Evolutionary conservation across 92 coral and sea anemone species (phyloP).

Genomic region (Plumapathes pennacea): DNA sequence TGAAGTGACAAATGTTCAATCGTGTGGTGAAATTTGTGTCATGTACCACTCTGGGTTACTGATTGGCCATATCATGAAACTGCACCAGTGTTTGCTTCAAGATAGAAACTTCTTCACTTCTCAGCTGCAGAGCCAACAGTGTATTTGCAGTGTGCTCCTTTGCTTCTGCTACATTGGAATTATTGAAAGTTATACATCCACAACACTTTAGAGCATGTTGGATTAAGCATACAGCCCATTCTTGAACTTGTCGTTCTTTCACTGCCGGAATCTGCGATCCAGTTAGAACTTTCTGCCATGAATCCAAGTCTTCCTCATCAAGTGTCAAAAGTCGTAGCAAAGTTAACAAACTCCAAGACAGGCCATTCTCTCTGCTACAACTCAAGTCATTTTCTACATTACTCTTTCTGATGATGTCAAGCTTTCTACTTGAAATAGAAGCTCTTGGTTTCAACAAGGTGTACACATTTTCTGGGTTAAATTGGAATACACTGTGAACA

Average conservation of each 20-base stretch:
- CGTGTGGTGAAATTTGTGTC: too few relatives aligned
- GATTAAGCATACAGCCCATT: constrained; percentile 49
- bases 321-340: constrained; percentile 67
- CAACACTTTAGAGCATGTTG: constrained; percentile 24
- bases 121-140: constrained; percentile 40
- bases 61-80: too few relatives aligned
- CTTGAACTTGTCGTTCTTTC: constrained; percentile 13
- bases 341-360: constrained; percentile 75
- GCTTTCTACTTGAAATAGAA: constrained; percentile 29
- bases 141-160: constrained; percentile 23
- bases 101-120: constrained; percentile 58
- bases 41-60: too few relatives aligned
- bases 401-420: constrained; percentile 43
- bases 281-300: constrained; percentile 47
- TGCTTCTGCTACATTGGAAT: neutral
- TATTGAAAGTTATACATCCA: constrained; percentile 6
- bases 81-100: constrained; percentile 41
- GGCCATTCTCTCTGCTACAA: constrained; percentile 52
- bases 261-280: constrained; percentile 19
- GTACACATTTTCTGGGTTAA: constrained; percentile 30
- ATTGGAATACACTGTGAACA: constrained; percentile 45
- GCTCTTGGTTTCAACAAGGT: constrained; percentile 17
- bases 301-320: constrained; percentile 29
- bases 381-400: constrained; percentile 60
- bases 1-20: too few relatives aligned